Conservation (phyloP, 2,797 vertebrate species). For the Heliangelus exortis region DNA sequence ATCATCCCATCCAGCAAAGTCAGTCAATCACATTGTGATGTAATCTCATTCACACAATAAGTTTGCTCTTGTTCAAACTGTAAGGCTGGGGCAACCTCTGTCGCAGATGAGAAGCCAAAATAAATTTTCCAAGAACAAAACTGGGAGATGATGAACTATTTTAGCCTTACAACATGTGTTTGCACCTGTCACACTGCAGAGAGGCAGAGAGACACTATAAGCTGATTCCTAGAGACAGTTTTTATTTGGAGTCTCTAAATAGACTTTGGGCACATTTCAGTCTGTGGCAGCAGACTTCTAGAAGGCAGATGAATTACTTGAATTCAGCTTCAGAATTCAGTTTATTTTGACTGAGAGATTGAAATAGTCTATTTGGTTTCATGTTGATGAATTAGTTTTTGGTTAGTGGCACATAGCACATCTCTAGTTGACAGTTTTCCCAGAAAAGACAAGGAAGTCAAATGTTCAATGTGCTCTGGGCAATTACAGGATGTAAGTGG, state of each 20-base stretch:
- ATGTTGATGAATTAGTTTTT: constrained; percentile 1
- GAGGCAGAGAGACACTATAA: neutral
- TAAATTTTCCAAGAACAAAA: neutral
- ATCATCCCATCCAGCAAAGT: neutral
- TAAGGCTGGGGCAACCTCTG: neutral
- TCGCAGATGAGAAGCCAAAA: neutral
- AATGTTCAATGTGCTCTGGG: neutral
- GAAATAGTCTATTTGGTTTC: neutral
- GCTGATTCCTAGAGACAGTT: neutral
- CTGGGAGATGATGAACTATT: neutral
- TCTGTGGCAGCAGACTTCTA: neutral
- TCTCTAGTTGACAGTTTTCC: neutral
- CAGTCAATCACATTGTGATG: neutral
- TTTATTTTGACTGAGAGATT: neutral
- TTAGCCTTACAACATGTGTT: neutral
- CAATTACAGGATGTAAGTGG: neutral
- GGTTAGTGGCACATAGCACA: neutral
- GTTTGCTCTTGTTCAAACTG: neutral
- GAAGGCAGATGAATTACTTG: neutral
- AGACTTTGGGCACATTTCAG: neutral
- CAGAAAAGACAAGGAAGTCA: neutral
- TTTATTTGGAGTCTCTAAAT: neutral
- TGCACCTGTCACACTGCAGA: neutral
- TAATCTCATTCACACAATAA: neutral
- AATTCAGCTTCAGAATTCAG: neutral